Conservation (phyloP, 2,797 vertebrate species). For the Sebastes dallii region DNA sequence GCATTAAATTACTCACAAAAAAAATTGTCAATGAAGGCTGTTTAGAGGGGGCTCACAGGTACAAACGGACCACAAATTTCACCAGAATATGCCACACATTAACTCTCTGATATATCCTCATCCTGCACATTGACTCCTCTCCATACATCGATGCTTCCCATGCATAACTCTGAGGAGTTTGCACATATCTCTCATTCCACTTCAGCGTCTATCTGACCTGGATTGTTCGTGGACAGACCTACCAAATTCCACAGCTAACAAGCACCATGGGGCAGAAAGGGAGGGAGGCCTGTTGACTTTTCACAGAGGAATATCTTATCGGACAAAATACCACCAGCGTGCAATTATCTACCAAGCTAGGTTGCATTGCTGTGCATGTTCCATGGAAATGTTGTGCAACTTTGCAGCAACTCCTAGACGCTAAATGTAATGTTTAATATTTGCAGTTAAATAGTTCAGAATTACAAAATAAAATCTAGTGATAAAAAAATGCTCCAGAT, state of each 20-base stretch:
- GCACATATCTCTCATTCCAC: slow-evolving; percentile 48
- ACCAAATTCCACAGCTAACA: slow-evolving; percentile 69
- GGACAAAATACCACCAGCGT: slow-evolving; percentile 37
- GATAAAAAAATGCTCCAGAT: slow-evolving; percentile 4
- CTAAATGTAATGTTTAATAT: neutral
- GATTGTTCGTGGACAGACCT: slow-evolving; percentile 40
- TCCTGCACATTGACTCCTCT: neutral
- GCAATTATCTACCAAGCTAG: slow-evolving; percentile 34
- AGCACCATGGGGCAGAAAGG: slow-evolving; percentile 48
- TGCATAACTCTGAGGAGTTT: slow-evolving; percentile 19
- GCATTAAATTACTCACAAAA: slow-evolving; percentile 15
- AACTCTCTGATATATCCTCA: neutral
- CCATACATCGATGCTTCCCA: neutral
- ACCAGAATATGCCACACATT: neutral
- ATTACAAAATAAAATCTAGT: slow-evolving; percentile 1
- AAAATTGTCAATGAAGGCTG: neutral
- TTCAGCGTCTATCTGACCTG: slow-evolving; percentile 49
- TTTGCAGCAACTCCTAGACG: neutral
- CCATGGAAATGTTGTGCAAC: neutral
- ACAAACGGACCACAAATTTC: neutral
- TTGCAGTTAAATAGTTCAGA: slow-evolving; percentile 8
- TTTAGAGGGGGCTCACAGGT: neutral
- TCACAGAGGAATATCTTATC: slow-evolving; percentile 59
- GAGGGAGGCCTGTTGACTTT: slow-evolving; percentile 38
- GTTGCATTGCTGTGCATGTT: neutral